Conservation (phyloP, 2,797 vertebrate genomes). For the Clarias fuscus region DNA sequence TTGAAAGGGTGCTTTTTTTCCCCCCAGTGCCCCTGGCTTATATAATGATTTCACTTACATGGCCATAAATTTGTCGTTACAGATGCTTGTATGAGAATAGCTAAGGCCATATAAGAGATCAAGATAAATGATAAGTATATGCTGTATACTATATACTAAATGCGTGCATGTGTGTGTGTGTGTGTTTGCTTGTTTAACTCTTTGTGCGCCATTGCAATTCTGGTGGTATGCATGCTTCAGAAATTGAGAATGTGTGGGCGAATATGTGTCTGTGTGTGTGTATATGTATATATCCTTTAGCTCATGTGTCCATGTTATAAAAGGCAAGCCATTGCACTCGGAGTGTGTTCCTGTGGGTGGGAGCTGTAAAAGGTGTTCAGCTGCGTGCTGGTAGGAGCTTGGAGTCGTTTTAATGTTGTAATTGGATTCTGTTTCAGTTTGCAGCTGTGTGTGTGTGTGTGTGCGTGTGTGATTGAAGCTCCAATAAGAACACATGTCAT, state of each 20-base stretch:
- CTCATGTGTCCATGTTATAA: background rate
- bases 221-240: background rate
- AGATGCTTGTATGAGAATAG: background rate
- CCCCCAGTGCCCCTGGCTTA: background rate
- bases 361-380: constrained; percentile 39
- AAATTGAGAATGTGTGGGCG: background rate
- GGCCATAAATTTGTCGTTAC: constrained; percentile 30
- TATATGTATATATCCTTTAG: background rate
- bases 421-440: constrained; percentile 49
- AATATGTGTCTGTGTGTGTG: background rate
- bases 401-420: constrained; percentile 38
- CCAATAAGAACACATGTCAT: background rate
- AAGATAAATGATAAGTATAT: background rate
- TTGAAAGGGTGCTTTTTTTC: constrained; percentile 12
- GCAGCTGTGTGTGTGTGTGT: constrained; percentile 45
- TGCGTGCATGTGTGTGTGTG: constrained; percentile 9
- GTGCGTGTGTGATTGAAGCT: constrained; percentile 28
- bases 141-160: background rate
- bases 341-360: constrained; percentile 3
- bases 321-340: constrained; percentile 1
- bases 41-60: constrained; percentile 2
- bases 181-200: constrained; percentile 15
- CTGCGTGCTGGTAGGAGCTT: constrained; percentile 17
- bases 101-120: background rate
- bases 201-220: background rate